Evolutionary conservation across 2,797 vertebrate species (phyloP).

Genomic region (Xerus rutilus): DNA sequence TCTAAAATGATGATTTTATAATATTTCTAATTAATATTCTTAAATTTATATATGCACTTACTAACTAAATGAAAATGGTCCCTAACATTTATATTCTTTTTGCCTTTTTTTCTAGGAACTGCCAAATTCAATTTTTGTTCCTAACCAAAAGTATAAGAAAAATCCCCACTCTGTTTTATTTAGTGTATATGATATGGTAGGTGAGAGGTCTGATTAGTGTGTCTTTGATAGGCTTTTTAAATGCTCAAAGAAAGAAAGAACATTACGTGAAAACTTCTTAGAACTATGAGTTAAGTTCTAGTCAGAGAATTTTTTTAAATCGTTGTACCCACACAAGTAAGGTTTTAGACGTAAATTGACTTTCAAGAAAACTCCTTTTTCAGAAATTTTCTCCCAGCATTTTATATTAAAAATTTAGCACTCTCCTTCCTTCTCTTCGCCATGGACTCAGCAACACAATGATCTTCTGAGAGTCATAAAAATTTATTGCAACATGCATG

Average conservation of each 20-base stretch:
- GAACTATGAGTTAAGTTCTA: background rate
- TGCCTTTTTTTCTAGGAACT: background rate
- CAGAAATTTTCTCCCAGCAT: background rate
- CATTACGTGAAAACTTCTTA: background rate
- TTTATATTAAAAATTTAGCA: conserved; percentile 37
- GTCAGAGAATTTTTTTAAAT: background rate
- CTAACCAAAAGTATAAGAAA: conserved; percentile 36
- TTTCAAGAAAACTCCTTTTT: background rate
- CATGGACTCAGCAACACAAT: background rate
- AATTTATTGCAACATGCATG: background rate
- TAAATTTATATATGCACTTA: background rate
- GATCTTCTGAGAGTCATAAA: background rate
- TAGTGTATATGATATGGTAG: background rate
- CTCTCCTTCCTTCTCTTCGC: background rate
- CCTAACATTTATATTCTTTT: background rate
- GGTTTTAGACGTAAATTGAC: background rate
- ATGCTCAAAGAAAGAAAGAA: conserved; percentile 18
- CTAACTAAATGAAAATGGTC: background rate
- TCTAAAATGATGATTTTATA: background rate
- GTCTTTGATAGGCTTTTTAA: background rate
- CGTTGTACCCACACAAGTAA: background rate
- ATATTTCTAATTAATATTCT: background rate
- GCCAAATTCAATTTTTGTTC: background rate
- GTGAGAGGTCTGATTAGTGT: background rate
- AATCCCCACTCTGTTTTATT: background rate